Conservation (phyloP, 2,888 invertebrate genomes). For the Ochropacha duplaris region DNA sequence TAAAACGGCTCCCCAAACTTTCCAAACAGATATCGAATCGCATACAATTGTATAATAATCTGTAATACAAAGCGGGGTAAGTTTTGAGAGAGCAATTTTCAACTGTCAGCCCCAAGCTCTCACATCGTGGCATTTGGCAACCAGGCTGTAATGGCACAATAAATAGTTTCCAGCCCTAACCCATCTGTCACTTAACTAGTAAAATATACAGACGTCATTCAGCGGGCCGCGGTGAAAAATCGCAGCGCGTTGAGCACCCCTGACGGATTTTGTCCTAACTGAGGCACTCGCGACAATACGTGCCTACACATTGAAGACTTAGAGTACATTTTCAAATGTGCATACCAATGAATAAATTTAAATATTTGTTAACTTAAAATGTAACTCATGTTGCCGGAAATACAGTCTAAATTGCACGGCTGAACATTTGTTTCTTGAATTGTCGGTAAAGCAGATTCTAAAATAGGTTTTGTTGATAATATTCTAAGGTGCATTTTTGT, state of each 20-base stretch:
- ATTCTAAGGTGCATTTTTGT: constrained; percentile 44
- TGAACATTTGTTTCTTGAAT: constrained; percentile 75
- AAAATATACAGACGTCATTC: constrained; percentile 82
- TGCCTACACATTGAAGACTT: constrained; percentile 22
- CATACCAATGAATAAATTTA: constrained; percentile 71
- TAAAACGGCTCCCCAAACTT: constrained; percentile 47
- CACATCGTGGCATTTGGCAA: constrained; percentile 64
- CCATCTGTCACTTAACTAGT: constrained; percentile 82
- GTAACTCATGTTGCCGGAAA: constrained; percentile 82
- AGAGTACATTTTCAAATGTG: constrained; percentile 55
- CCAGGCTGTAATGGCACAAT: constrained; percentile 77
- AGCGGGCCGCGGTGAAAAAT: constrained; percentile 75
- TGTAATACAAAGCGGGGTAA: constrained; percentile 42
- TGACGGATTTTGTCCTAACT: constrained; percentile 30
- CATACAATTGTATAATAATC: constrained; percentile 51
- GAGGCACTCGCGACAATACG: constrained; percentile 15
- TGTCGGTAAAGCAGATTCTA: constrained; percentile 29
- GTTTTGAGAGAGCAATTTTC: constrained; percentile 63
- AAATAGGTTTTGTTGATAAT: constrained; percentile 45
- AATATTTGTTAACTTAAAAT: constrained; percentile 83
- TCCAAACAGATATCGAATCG: constrained; percentile 16
- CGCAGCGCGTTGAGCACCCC: constrained; percentile 67
- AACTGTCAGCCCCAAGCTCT: constrained; percentile 69
- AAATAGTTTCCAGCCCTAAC: constrained; percentile 78
- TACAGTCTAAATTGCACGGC: constrained; percentile 81